Evolutionary conservation across 2,888 invertebrate genomes (phyloP).

Genomic region (Penaeus monodon): DNA sequence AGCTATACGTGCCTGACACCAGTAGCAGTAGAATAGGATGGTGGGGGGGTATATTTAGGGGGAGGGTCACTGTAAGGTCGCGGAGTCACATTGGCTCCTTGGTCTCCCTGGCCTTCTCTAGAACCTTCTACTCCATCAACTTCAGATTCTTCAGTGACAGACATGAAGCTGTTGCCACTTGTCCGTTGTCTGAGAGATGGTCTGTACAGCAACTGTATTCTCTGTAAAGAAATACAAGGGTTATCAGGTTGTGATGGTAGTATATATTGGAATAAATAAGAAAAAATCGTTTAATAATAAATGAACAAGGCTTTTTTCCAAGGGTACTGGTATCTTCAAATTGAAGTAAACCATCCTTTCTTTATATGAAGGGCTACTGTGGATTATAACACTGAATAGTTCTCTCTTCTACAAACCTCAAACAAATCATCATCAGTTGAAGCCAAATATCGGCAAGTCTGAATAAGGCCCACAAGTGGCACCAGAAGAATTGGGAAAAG

Average conservation of each 20-base stretch:
- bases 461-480: slow-evolving; percentile 77
- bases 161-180: slow-evolving; percentile 26
- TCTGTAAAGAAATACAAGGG: slow-evolving; percentile 73
- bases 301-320: too few species aligned
- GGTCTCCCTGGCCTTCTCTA: slow-evolving; percentile 29
- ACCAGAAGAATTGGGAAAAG: slow-evolving; percentile 82
- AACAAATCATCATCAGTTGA: slow-evolving; percentile 86
- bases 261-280: neutral
- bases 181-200: slow-evolving; percentile 72
- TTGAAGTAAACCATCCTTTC: too few species aligned
- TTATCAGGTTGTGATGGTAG: neutral
- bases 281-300: too few species aligned
- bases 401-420: slow-evolving; percentile 77
- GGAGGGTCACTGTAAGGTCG: slow-evolving; percentile 78
- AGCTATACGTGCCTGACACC: slow-evolving; percentile 75
- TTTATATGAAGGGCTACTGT: too few species aligned
- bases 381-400: neutral
- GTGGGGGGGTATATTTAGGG: slow-evolving; percentile 93
- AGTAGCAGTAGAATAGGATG: slow-evolving; percentile 91
- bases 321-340: too few species aligned
- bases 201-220: slow-evolving; percentile 86
- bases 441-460: slow-evolving; percentile 83
- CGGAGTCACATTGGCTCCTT: slow-evolving; percentile 19
- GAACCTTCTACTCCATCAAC: slow-evolving; percentile 11
- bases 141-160: slow-evolving; percentile 51